phyloP scores from a whole-genome alignment of 2,888 invertebrate genomes.

The Coenonympha arcania region DNA sequence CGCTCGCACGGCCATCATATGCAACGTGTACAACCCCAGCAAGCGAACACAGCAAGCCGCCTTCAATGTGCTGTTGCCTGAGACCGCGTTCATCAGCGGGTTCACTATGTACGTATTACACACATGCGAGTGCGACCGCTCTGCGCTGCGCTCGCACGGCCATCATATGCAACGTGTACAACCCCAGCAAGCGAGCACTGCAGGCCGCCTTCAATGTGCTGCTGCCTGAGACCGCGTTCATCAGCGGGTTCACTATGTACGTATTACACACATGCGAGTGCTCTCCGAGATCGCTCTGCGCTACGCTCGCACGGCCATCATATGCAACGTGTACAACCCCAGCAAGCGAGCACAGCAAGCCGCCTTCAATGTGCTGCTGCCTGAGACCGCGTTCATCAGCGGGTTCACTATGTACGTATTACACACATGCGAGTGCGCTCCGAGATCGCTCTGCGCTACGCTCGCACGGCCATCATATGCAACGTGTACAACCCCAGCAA shows the following conservation, averaged over 20 bases:
- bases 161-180: slow-evolving; percentile 77
- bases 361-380: slow-evolving; percentile 75
- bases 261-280: slow-evolving; percentile 76
- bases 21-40: slow-evolving; percentile 78
- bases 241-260: slow-evolving; percentile 80
- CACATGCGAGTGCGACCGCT: slow-evolving; percentile 73
- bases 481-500: slow-evolving; percentile 79
- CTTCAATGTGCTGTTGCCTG: slow-evolving; percentile 78
- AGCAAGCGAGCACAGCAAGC: slow-evolving; percentile 63
- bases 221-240: slow-evolving; percentile 81
- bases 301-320: slow-evolving; percentile 75
- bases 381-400: slow-evolving; percentile 80
- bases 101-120: slow-evolving; percentile 78
- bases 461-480: slow-evolving; percentile 77
- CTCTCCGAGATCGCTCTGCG: slow-evolving; percentile 62
- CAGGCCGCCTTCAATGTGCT: slow-evolving; percentile 66
- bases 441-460: slow-evolving; percentile 51
- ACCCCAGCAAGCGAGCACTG: slow-evolving; percentile 75
- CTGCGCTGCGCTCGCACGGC: slow-evolving; percentile 69
- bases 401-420: slow-evolving; percentile 78
- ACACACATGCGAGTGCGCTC: slow-evolving; percentile 77
- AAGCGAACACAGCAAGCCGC: slow-evolving; percentile 50
- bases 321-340: slow-evolving; percentile 78
- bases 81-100: slow-evolving; percentile 80
- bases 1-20: slow-evolving; percentile 77